Percentiles rank a stretch among this genome's conserved stretches.
Conservation (phyloP, 2,797 vertebrate genomes). For the Molossus molossus region DNA sequence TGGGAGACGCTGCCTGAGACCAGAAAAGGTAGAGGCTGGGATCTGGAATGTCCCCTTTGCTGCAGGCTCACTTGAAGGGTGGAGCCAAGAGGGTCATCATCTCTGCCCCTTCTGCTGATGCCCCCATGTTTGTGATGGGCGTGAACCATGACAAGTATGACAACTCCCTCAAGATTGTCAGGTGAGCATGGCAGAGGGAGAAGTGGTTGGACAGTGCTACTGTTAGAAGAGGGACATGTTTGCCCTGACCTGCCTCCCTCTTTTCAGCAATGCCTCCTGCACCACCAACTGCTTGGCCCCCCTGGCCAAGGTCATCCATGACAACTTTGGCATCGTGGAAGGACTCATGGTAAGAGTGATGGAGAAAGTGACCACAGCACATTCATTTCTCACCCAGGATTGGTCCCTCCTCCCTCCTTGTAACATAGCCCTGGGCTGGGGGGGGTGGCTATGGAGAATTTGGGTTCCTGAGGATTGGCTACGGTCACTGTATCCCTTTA, state of each 20-base stretch:
- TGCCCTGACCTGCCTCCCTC: conserved; percentile 54
- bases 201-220: fast-evolving
- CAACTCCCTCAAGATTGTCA: conserved; percentile 95
- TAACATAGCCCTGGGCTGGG: neutral
- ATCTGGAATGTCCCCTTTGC: neutral
- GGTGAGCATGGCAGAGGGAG: conserved; percentile 89
- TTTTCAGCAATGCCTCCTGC: conserved; percentile 96
- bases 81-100: conserved; percentile 98
- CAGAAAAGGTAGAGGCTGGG: neutral
- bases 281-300: conserved; percentile 99
- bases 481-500: neutral
- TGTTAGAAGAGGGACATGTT: fast-evolving
- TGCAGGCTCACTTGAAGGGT: conserved; percentile 96
- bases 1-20: fast-evolving
- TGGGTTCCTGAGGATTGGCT: neutral
- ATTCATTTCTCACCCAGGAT: neutral
- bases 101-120: conserved; percentile 98
- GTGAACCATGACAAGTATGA: conserved; percentile 98
- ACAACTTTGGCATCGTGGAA: conserved; percentile 97
- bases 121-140: conserved; percentile 99
- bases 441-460: neutral
- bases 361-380: conserved; percentile 47
- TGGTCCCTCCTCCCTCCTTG: too few relatives aligned
- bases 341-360: conserved; percentile 94
- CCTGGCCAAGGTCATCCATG: conserved; percentile 97